Evolutionary conservation across 2,113 vertebrate genomes (phyloP).

Genomic region (Phalacrocorax aristotelis): DNA sequence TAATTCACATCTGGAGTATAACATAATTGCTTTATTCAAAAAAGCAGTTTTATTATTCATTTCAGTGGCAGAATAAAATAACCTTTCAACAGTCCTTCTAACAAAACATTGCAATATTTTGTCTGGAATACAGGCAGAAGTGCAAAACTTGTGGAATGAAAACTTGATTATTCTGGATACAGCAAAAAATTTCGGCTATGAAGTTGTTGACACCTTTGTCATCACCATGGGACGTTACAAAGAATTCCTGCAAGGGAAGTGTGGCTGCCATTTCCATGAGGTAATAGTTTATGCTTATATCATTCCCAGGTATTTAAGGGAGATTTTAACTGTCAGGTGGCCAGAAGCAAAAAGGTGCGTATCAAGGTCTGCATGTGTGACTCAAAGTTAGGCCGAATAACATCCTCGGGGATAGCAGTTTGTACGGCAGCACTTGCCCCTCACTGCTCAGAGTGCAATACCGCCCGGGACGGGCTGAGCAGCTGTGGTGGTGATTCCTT

Average conservation of each 20-base stretch:
- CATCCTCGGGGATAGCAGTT: rapidly evolving
- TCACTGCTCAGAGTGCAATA: not conserved
- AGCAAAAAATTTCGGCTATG: slow-evolving; percentile 84
- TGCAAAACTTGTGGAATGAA: slow-evolving; percentile 83
- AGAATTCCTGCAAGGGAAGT: slow-evolving; percentile 92
- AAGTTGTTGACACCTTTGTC: slow-evolving; percentile 85
- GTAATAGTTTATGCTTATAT: slow-evolving; percentile 61
- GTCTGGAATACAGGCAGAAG: slow-evolving; percentile 76
- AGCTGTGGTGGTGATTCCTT: not conserved
- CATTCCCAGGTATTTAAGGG: not conserved
- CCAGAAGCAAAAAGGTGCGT: not conserved
- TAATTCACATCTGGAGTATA: not conserved
- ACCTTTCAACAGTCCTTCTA: not conserved
- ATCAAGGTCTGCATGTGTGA: not conserved
- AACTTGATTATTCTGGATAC: slow-evolving; percentile 82
- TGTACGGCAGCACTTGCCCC: rapidly evolving
- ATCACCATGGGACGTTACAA: slow-evolving; percentile 94
- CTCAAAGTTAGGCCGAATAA: not conserved
- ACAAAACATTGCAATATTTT: slow-evolving; percentile 2
- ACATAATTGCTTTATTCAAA: not conserved
- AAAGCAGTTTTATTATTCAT: not conserved
- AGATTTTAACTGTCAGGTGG: not conserved
- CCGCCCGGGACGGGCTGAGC: not conserved
- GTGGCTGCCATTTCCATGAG: slow-evolving; percentile 96
- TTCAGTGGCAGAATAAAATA: not conserved